Evolutionary conservation across 2,888 invertebrate species (phyloP), one percentile per base, ranked within the genome.

Genomic region (Aphodius granarius): DNA sequence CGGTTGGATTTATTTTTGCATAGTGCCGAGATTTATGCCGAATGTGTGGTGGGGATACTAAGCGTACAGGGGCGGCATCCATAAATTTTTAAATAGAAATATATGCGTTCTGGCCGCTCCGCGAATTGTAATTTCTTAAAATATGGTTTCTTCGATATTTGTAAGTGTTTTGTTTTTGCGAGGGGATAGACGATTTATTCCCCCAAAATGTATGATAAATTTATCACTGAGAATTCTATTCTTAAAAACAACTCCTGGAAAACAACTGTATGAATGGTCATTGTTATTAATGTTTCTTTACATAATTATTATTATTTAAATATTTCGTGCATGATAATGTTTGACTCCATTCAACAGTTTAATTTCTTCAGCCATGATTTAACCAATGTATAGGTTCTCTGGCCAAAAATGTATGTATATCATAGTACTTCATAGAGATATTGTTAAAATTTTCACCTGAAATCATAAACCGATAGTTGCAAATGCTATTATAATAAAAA

Each of bases 1-100:
- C 68, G 68, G 68, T 68, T 68, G 68, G 68, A 68, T 68, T 68
- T 68, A 68, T 68, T 68, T 22, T 22, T 22, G 68, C 68, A 20
- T 22, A 68, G 21, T 20, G 68, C n/a, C 21, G 20, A 21, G 68
- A 68, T 68, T 68, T 68, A 68, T 68, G 68, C 68, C 68, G 68
- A 68, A 68, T 68, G 68, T 22, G 68, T 68, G 22, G 20, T 21
- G 20, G 21, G 68, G 68, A 20, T 68, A 68, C 21, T 68, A 22
- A 20, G 68, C 20, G 65, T 17, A 65, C 65, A 65, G 22, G 68
- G 43, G 23, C 9, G 43, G 43, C 43, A 43, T 43, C 43, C 43
- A 43, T 43, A 43, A 43, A 43, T 43, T 43, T 43, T 43, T 43
- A 43, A 43, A 43, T 43, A 65, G 17, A 65, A 65, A 16, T 65